These are phyloP conservation scores for Orchestia grillus DNA, from an alignment of 1,140 invertebrate genomes.

Conservation along the genomic window DNA sequence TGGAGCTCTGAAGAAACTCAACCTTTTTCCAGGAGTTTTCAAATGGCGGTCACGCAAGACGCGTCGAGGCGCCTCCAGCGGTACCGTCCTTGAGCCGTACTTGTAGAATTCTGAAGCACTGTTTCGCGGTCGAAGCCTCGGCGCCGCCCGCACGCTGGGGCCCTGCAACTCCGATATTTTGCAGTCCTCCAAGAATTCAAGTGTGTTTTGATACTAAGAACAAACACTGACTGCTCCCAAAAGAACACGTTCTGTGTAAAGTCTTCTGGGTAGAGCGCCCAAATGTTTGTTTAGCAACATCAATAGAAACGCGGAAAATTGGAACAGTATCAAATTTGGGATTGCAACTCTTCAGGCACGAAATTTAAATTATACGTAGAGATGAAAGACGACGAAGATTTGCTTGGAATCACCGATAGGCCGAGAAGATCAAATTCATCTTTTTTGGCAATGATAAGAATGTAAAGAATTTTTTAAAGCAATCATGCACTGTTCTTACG, in stretches of 20 bases:
- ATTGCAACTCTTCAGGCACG: not conserved
- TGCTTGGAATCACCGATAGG: not conserved
- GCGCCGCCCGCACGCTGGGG: not conserved
- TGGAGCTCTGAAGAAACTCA: constrained; percentile 1
- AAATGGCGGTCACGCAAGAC: constrained; percentile 19
- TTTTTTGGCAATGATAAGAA: not conserved
- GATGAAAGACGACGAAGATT: constrained; percentile 4
- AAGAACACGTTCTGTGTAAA: constrained; percentile 30
- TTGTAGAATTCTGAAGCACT: not conserved
- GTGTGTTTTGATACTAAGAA: constrained; percentile 17
- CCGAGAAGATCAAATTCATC: not conserved
- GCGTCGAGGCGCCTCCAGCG: not conserved
- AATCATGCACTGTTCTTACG: not conserved
- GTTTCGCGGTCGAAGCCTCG: not conserved
- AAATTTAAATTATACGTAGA: not conserved
- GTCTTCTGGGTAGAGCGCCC: not conserved
- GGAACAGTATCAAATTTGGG: constrained; percentile 17
- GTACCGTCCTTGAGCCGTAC: not conserved
- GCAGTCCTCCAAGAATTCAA: not conserved
- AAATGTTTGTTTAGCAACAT: constrained; percentile 13
- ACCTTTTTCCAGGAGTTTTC: constrained; percentile 48
- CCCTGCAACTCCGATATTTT: not conserved
- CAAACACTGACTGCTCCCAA: not conserved
- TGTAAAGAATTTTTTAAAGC: not conserved
- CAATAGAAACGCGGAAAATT: constrained; percentile 13